These are phyloP conservation scores for Drosophila setifemur DNA, from an alignment of 1,140 invertebrate genomes.

Conservation along the genomic window DNA sequence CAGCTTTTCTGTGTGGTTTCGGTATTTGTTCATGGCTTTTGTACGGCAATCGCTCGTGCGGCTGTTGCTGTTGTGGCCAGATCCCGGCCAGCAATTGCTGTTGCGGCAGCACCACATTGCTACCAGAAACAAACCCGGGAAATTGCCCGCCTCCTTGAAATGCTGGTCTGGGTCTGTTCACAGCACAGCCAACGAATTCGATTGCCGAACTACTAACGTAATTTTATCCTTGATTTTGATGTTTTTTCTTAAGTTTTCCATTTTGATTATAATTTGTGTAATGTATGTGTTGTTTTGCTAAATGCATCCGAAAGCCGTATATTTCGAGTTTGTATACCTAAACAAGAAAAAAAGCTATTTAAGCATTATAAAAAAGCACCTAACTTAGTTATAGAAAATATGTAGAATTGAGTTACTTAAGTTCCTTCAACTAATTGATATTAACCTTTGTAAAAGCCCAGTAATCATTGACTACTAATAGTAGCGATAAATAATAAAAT, in stretches of 20 bases:
- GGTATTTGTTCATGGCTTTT: constrained; percentile 82
- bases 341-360: constrained; percentile 4
- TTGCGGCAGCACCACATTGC: constrained; percentile 28
- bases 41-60: constrained; percentile 51
- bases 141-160: constrained; percentile 51
- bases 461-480: constrained; percentile 39
- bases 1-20: constrained; percentile 82
- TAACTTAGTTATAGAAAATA: constrained; percentile 29
- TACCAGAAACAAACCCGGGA: constrained; percentile 12
- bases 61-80: constrained; percentile 58
- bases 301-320: constrained; percentile 43
- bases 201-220: constrained; percentile 45
- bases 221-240: constrained; percentile 22
- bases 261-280: constrained; percentile 46
- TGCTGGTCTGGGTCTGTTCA: constrained; percentile 15
- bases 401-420: constrained; percentile 35
- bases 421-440: constrained; percentile 42
- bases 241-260: constrained; percentile 41
- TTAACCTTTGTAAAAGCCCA: constrained; percentile 49
- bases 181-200: constrained; percentile 13
- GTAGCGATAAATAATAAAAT: constrained; percentile 53
- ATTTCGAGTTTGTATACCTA: constrained; percentile 36
- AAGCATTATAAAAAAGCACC: constrained; percentile 4
- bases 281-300: constrained; percentile 42
- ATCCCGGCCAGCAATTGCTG: constrained; percentile 19